Evolutionary conservation across 2,888 invertebrate genomes (phyloP).

Genomic region (Rhyacophila evoluta): DNA sequence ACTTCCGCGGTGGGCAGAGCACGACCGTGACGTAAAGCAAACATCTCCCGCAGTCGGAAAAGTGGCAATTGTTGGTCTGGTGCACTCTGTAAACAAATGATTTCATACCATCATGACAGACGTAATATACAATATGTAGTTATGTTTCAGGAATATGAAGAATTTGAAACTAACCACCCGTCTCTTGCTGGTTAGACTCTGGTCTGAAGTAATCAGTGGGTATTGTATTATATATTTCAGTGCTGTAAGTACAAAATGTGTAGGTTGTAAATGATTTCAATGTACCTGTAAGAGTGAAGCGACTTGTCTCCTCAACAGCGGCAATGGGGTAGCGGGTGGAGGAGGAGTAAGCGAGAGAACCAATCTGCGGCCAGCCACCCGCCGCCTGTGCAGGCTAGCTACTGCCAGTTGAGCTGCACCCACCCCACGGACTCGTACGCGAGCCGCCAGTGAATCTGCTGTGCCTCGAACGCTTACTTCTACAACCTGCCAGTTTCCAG

Average conservation of each 20-base stretch:
- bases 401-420: conserved; percentile 82
- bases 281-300: conserved; percentile 78
- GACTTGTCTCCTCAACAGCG: conserved; percentile 77
- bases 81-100: conserved; percentile 70
- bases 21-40: conserved; percentile 83
- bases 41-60: conserved; percentile 84
- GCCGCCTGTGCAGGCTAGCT: conserved; percentile 85
- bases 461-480: conserved; percentile 62
- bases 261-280: too few species aligned
- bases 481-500: conserved; percentile 51
- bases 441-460: conserved; percentile 73
- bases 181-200: too few species aligned
- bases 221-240: too few species aligned
- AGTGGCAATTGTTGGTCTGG: conserved; percentile 81
- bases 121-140: too few species aligned
- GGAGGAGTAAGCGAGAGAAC: conserved; percentile 78
- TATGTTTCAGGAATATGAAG: too few species aligned
- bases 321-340: conserved; percentile 73
- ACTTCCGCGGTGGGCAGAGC: conserved; percentile 80
- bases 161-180: too few species aligned
- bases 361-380: conserved; percentile 84
- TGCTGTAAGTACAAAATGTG: too few species aligned
- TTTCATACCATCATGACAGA: too few species aligned
- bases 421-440: conserved; percentile 77
- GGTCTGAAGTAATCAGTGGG: too few species aligned